Base-by-base conservation (phyloP, 2,888 invertebrate genomes). In the Poecilobothrus nobilitatus region DNA sequence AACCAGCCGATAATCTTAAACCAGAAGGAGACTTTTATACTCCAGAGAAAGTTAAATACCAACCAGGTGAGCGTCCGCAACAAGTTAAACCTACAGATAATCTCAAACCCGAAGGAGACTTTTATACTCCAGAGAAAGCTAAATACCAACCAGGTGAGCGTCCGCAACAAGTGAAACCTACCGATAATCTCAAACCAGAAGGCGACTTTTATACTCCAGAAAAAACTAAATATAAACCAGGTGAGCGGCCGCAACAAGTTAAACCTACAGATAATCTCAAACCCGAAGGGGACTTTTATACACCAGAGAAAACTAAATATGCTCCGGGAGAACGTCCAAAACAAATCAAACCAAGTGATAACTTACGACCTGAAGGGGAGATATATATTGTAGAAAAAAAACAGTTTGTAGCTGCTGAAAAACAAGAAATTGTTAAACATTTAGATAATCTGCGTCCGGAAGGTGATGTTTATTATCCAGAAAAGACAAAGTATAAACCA, bases 331-430 rank as follows among this genome's bases (percentile, higher is more conserved):
- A 87, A 72, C 74, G 82, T 41, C 81, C 78, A 2, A 77, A 71
- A 79, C 81, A 71, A 77, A 80, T 73, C 66, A 78, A 73, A 69
- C 80, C 81, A 66, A 82, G 84, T 53, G 86, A 88, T 73, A 87
- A 87, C 74, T 77, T 88, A 0, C 80, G 80, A 69, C 84, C 85
- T 0, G 88, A 89, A 77, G 87, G 87, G 7, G 84, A 85, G 33
- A 87, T 89, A 74, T 83, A 85, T 70, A 82, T 83, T 70, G 83
- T 83, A 2, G 79, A 81, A 65, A 82, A 83, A 71, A 74, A 78
- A 5, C 79, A 80, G 70, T 82, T 81, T 74, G 79, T 78, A n/a
- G 7, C 85, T 64, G 86, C 84, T 64, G 87, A 87, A 74, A 83
- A 85, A 75, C 84, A 86, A 2, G 83, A 83, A 70, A 84, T 84